These are phyloP conservation scores for Lasioglossum albipes DNA, from an alignment of 1,140 invertebrate species.

Conservation along the genomic window DNA sequence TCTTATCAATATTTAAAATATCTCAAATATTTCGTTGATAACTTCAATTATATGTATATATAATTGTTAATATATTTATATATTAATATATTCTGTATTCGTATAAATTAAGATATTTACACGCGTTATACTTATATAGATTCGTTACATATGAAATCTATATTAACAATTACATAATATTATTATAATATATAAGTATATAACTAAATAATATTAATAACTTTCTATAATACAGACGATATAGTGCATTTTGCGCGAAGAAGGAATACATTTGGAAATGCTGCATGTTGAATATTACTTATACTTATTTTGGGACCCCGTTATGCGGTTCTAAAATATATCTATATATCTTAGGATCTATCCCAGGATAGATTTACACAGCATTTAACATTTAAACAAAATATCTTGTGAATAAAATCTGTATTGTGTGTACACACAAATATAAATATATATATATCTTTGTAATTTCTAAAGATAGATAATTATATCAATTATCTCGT, in stretches of 20 bases:
- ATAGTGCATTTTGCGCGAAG: not conserved
- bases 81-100: not conserved
- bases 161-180: not conserved
- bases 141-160: not conserved
- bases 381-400: not conserved
- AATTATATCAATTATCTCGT: constrained; percentile 3
- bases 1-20: not conserved
- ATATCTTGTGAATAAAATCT: not conserved
- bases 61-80: too few species aligned
- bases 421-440: not conserved
- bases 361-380: not conserved
- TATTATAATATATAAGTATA: too few species aligned
- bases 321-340: not conserved
- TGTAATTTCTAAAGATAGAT: not conserved
- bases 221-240: not conserved
- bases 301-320: not conserved
- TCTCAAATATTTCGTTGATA: not conserved
- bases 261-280: not conserved
- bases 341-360: not conserved
- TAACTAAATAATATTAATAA: too few species aligned
- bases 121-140: not conserved
- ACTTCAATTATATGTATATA: not conserved
- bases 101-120: not conserved
- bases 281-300: not conserved
- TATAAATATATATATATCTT: not conserved